Conservation (phyloP, 1,140 invertebrate genomes). For the Meloidogyne floridensis region DNA sequence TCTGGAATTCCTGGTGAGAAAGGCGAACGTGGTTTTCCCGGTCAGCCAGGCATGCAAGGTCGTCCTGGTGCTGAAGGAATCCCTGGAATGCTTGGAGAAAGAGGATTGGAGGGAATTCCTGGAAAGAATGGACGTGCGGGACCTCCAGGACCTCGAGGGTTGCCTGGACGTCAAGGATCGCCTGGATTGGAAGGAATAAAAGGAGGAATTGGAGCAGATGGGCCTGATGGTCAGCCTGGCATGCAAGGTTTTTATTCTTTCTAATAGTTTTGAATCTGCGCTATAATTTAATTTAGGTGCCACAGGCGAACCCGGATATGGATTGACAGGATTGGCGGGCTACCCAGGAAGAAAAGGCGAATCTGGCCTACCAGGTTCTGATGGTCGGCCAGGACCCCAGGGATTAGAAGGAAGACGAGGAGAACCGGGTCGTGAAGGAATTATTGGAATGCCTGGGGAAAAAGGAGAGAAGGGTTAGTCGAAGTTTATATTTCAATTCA, state of each 20-base stretch:
- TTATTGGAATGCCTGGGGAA: slow-evolving; percentile 48
- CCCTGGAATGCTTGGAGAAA: slow-evolving; percentile 33
- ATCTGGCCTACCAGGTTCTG: slow-evolving; percentile 26
- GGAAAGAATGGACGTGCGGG: slow-evolving; percentile 58
- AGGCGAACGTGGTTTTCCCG: slow-evolving; percentile 24
- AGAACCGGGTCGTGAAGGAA: slow-evolving; percentile 43
- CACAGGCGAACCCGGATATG: slow-evolving; percentile 57
- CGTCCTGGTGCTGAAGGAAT: slow-evolving; percentile 32
- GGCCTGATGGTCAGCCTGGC: slow-evolving; percentile 45
- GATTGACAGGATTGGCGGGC: slow-evolving; percentile 67
- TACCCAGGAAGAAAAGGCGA: slow-evolving; percentile 42
- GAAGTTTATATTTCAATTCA: background rate
- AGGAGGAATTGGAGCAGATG: slow-evolving; percentile 65
- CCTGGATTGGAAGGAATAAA: slow-evolving; percentile 48
- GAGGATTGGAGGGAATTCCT: slow-evolving; percentile 40
- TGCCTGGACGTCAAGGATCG: slow-evolving; percentile 38
- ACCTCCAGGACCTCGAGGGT: slow-evolving; percentile 27
- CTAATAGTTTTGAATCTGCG: background rate
- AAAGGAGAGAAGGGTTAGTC: slow-evolving; percentile 42
- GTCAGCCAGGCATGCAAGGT: slow-evolving; percentile 39
- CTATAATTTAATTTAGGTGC: slow-evolving; percentile 19
- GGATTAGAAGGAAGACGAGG: slow-evolving; percentile 41
- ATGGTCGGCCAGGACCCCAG: slow-evolving; percentile 35
- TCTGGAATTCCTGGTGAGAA: slow-evolving; percentile 33
- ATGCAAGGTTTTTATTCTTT: slow-evolving; percentile 38